Evolutionary conservation across 2,797 vertebrate species (phyloP), one percentile per base, ranked within the genome.

Genomic region (Centroberyx gerrardi): DNA sequence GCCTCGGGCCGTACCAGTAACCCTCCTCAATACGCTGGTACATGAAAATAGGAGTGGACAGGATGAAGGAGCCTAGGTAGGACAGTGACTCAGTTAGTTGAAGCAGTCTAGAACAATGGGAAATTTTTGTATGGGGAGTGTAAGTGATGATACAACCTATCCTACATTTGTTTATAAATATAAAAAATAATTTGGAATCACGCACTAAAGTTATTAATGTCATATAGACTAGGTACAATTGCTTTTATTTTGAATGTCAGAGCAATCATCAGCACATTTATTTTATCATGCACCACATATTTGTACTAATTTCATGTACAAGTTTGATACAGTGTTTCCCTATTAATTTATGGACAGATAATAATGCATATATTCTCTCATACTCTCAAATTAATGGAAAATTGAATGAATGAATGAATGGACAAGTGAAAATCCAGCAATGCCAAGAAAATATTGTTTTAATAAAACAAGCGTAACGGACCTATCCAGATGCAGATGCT

Each of bases 401-500:
- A 22, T 22, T 22, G 22, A 22, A 22, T 22, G 22, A 22, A 22
- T 22, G 22, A 22, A 28, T 29, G 8, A 14, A 46, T 51, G 1
- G 22, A 36, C 44, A 2, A 15, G 4, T 48, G 0, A 67, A 33
- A 1, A 46, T 27, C 22, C 22, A 22, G 10, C 0, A 6, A 62
- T 42, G 5, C 15, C 33, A 10, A 36, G 14, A 46, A 28, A 44
- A 18, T 44, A 15, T 44, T 2, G 8, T 12, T 63, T 48, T 44
- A 4, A 42, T 62, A 0, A 29, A 42, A 31, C 0, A 3, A 58
- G 18, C 22, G 46, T 6, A 10, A 81, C 76, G 4, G 82, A 96
- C 95, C 94, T 0, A 96, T 96, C 96, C 96, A 96, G 68, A 96
- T 96, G 83, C 95, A 96, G 74, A 95, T 17, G 88, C 95, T 96